Percentiles rank a stretch among this genome's conserved stretches.
These are phyloP conservation scores for Apodemus sylvaticus DNA, from an alignment of 2,113 vertebrate species.

Conservation along the genomic window DNA sequence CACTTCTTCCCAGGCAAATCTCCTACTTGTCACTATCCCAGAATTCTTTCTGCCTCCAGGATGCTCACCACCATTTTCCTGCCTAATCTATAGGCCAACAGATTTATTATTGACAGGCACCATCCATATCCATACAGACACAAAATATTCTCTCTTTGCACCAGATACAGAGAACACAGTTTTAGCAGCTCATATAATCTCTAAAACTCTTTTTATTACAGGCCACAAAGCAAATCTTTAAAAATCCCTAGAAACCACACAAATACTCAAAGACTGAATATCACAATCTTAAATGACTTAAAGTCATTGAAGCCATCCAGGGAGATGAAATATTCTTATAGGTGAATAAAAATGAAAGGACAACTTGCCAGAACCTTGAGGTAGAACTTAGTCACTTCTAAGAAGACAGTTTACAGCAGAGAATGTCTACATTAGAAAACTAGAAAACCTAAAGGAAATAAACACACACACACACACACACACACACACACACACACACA, in stretches of 20 bases:
- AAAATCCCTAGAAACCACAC: not conserved
- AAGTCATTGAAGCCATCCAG: not conserved
- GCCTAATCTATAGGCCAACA: too few relatives aligned
- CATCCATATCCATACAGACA: too few relatives aligned
- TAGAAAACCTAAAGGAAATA: not conserved
- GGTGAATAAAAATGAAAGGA: not conserved
- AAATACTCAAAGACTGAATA: not conserved
- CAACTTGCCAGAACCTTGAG: not conserved
- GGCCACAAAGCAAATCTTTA: not conserved
- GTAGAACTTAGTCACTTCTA: not conserved
- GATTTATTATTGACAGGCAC: too few relatives aligned
- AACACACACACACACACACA: too few relatives aligned
- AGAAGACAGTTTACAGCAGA: not conserved
- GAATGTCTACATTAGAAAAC: not conserved
- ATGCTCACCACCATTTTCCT: too few relatives aligned
- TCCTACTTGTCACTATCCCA: too few relatives aligned
- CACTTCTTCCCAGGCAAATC: too few relatives aligned
- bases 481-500: too few relatives aligned
- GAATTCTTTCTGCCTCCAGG: too few relatives aligned
- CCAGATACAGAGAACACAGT: not conserved
- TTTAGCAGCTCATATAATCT: not conserved
- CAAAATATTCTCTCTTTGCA: too few relatives aligned
- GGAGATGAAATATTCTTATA: not conserved
- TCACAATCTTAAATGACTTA: not conserved
- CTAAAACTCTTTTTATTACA: not conserved